A percentile compares a stretch with the other conserved stretches of the same genome.
Evolutionary conservation across 2,797 vertebrate species (phyloP).

Genomic region (Sebastes aleutianus): DNA sequence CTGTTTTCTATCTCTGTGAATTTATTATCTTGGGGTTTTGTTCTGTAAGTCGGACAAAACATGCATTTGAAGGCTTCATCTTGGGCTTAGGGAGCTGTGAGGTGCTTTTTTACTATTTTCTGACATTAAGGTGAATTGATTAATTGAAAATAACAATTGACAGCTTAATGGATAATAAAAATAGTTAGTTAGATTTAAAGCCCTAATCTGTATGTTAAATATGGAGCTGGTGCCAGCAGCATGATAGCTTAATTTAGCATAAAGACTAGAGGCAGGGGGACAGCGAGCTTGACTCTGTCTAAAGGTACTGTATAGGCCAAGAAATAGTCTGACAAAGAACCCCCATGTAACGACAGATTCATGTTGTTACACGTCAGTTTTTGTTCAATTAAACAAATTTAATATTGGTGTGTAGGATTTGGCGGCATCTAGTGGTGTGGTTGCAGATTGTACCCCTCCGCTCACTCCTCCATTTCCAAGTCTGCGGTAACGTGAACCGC

Average conservation of each 20-base stretch:
- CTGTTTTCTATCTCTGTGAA: not conserved
- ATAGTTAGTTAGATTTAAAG: not conserved
- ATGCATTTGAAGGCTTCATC: not conserved
- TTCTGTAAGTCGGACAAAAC: not conserved
- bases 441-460: no score
- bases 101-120: not conserved
- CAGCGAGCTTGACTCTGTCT: not conserved
- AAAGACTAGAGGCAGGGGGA: not conserved
- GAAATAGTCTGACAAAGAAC: not conserved
- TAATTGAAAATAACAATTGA: not conserved
- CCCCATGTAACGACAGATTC: not conserved
- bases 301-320: not conserved
- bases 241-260: not conserved
- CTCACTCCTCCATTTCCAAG: rapidly evolving
- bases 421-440: no score
- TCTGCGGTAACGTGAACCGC: no score
- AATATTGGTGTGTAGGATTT: no score
- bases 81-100: not conserved
- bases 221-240: not conserved
- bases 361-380: not conserved
- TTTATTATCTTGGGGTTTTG: not conserved
- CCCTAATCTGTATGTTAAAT: not conserved
- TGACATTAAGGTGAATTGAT: not conserved
- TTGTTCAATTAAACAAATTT: not conserved
- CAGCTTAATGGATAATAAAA: not conserved